Conservation (phyloP, 2,888 invertebrate species). For the Aporophyla lueneburgensis region DNA sequence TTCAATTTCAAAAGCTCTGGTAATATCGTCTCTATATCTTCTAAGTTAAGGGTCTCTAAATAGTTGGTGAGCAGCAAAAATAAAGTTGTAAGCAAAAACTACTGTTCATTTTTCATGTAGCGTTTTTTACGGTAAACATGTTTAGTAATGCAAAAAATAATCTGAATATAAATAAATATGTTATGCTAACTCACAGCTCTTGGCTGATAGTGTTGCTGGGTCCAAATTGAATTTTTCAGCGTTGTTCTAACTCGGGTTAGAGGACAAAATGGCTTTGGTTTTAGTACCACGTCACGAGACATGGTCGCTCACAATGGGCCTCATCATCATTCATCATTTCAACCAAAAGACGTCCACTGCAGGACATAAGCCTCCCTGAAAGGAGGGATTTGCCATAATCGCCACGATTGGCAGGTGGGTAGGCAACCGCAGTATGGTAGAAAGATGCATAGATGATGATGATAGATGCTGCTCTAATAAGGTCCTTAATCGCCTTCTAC, state of each 20-base stretch:
- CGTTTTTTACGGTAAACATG: slow-evolving; percentile 73
- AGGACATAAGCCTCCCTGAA: too few relatives aligned
- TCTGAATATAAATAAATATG: slow-evolving; percentile 65
- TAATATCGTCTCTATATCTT: slow-evolving; percentile 35
- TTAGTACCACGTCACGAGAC: not conserved
- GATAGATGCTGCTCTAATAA: too few relatives aligned
- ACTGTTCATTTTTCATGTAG: slow-evolving; percentile 79
- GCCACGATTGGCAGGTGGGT: too few relatives aligned
- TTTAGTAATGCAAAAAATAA: slow-evolving; percentile 73
- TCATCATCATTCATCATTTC: too few relatives aligned
- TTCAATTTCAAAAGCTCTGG: not conserved
- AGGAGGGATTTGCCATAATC: too few relatives aligned
- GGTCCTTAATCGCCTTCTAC: too few relatives aligned
- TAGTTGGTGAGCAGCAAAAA: not conserved
- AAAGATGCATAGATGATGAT: too few relatives aligned
- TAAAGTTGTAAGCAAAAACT: slow-evolving; percentile 65
- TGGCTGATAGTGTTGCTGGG: slow-evolving; percentile 36
- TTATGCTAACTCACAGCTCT: slow-evolving; percentile 58
- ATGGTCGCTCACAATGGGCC: too few relatives aligned
- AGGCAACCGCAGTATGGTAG: too few relatives aligned
- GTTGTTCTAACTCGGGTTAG: not conserved
- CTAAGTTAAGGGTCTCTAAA: not conserved
- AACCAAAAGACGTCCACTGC: too few relatives aligned
- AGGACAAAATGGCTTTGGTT: not conserved
- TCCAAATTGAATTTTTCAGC: slow-evolving; percentile 1